Evolutionary conservation across 2,797 vertebrate species (phyloP), one percentile per base, ranked within the genome.

Genomic region (Mormyrus hasselquistii): DNA sequence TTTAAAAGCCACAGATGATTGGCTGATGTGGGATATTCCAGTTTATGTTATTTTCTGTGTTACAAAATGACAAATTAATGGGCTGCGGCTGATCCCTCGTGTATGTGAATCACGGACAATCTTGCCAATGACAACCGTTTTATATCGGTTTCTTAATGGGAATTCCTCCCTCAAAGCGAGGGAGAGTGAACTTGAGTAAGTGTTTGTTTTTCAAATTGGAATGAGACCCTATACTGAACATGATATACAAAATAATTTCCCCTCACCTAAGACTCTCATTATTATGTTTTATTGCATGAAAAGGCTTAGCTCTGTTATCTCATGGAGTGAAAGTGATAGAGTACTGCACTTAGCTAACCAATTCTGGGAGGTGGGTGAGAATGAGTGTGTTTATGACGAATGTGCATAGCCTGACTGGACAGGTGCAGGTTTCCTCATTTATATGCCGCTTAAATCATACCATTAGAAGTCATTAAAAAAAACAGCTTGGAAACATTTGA

Each of bases 401-500:
- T 92, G 93, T 93, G 92, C 93, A 34, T 25, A 76, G 83, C 84
- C 57, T 90, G 53, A 84, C 93, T 87, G 91, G 92, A 91, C 93
- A 91, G 93, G 89, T 92, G 92, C 92, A 6, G n/a, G 90, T 93
- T 90, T 93, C 92, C 89, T 92, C 86, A 85, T 86, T 86, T 41
- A 16, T 73, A 47, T 38, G 9, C 2, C 4, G 1, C 44, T 52
- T 85, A 50, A 85, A 85, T 93, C 91, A 89, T 92, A 94, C 92
- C 92, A 49, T 49, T 52, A 49, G 8, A 94, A 94, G 92, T 73
- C 92, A 95, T 95, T 93, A 94, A 96, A 92, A 91, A 91, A 94
- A 94, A 91, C 92, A 94, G 93, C 93, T 94, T 93, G 93, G 92
- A 94, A 93, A 94, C 95, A 96, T 95, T 95, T 97, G 97, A 96